Evolutionary conservation across 2,888 invertebrate genomes (phyloP).

Genomic region (Rhorus exstirpatorius): DNA sequence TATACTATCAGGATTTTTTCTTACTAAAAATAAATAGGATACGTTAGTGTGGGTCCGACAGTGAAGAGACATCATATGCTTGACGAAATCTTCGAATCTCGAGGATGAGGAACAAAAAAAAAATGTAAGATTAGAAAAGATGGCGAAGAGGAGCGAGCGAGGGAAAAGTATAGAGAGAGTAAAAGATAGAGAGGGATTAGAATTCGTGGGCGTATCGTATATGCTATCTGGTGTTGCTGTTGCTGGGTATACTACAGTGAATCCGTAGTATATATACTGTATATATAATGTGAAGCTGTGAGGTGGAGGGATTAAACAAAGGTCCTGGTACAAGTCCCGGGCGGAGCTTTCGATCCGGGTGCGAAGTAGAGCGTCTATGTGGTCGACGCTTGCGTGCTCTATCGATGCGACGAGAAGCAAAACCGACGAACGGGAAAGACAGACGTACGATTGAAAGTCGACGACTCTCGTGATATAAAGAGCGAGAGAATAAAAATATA

Average conservation of each 20-base stretch:
- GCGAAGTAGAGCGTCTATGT: slow-evolving; percentile 56
- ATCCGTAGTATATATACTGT: slow-evolving; percentile 35
- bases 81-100: slow-evolving; percentile 5
- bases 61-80: slow-evolving; percentile 6
- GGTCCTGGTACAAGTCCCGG: slow-evolving; percentile 76
- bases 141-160: slow-evolving; percentile 23
- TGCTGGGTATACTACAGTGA: slow-evolving; percentile 41
- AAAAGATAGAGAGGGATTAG: slow-evolving; percentile 47
- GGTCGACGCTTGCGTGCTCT: slow-evolving; percentile 68
- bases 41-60: neutral
- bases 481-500: slow-evolving; percentile 20
- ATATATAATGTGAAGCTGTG: slow-evolving; percentile 57
- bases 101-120: neutral
- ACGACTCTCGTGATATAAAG: slow-evolving; percentile 47
- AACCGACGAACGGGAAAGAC: slow-evolving; percentile 1
- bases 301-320: slow-evolving; percentile 82
- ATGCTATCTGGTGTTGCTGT: slow-evolving; percentile 65
- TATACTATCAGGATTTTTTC: neutral
- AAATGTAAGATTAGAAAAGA: slow-evolving; percentile 29
- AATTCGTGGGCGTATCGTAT: slow-evolving; percentile 79
- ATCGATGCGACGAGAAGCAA: slow-evolving; percentile 29
- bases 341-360: slow-evolving; percentile 83
- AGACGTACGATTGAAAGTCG: slow-evolving; percentile 57
- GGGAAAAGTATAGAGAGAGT: slow-evolving; percentile 1
- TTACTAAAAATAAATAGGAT: slow-evolving; percentile 10